A percentile compares a stretch with the other conserved stretches of the same genome.
phyloP scores from a whole-genome alignment of 1,140 invertebrate species.

The Goniozus legneri region DNA sequence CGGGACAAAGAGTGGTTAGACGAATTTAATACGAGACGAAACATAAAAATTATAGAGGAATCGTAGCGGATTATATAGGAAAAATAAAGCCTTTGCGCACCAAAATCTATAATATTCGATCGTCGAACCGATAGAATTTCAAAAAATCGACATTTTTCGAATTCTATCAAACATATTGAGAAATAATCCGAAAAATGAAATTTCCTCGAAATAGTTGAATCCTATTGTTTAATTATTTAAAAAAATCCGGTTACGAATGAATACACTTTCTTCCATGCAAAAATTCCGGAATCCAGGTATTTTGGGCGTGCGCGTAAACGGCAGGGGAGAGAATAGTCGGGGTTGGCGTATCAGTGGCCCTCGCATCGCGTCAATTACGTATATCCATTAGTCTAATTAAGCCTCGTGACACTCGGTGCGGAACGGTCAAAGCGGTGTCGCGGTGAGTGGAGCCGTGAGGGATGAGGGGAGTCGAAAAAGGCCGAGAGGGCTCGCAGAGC shows the following conservation, averaged over 20 bases:
- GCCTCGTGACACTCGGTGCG: conserved; percentile 7
- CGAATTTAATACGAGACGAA: no score
- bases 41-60: no score
- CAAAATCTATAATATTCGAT: no score
- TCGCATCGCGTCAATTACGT: conserved; percentile 24
- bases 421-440: conserved; percentile 1
- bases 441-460: background rate
- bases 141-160: no score
- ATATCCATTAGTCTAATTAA: conserved; percentile 34
- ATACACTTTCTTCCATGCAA: conserved; percentile 8
- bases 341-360: conserved; percentile 9
- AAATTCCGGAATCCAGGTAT: background rate
- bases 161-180: no score
- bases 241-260: conserved; percentile 12
- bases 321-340: conserved; percentile 4
- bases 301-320: conserved; percentile 18
- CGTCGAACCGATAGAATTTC: no score
- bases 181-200: no score
- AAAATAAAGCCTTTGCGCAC: no score
- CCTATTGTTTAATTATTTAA: no score
- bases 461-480: background rate
- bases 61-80: no score
- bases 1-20: no score
- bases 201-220: no score
- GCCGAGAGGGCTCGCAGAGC: conserved; percentile 10